These are phyloP conservation scores for Rynchops niger DNA, from an alignment of 2,113 vertebrate species.

Conservation along the genomic window DNA sequence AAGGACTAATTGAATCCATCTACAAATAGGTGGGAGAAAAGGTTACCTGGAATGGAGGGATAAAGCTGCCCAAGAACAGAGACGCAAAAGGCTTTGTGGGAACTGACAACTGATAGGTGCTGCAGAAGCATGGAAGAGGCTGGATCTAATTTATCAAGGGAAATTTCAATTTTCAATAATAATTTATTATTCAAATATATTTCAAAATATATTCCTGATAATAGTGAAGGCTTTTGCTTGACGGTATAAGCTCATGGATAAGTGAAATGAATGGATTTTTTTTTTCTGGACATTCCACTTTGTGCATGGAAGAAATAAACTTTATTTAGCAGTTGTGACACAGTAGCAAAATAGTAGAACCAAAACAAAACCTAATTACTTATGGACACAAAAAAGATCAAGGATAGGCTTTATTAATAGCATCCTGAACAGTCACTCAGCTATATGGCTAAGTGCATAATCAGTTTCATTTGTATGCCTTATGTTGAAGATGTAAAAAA, in stretches of 20 bases:
- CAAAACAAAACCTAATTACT: background rate
- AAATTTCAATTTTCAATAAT: background rate
- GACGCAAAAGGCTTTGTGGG: background rate
- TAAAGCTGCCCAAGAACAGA: background rate
- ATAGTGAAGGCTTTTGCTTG: background rate
- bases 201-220: background rate
- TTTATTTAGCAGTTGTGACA: background rate
- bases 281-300: background rate
- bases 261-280: background rate
- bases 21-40: background rate
- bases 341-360: background rate
- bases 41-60: background rate
- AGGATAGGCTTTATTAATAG: background rate
- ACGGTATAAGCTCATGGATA: background rate
- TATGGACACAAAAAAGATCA: background rate
- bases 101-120: background rate
- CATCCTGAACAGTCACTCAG: background rate
- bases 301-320: background rate
- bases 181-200: background rate
- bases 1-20: background rate
- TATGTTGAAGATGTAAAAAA: background rate
- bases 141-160: background rate
- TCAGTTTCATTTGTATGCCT: background rate
- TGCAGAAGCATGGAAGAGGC: background rate
- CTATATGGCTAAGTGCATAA: background rate